Conservation (phyloP, 1,140 invertebrate species). For the Leptinotarsa defecta region DNA sequence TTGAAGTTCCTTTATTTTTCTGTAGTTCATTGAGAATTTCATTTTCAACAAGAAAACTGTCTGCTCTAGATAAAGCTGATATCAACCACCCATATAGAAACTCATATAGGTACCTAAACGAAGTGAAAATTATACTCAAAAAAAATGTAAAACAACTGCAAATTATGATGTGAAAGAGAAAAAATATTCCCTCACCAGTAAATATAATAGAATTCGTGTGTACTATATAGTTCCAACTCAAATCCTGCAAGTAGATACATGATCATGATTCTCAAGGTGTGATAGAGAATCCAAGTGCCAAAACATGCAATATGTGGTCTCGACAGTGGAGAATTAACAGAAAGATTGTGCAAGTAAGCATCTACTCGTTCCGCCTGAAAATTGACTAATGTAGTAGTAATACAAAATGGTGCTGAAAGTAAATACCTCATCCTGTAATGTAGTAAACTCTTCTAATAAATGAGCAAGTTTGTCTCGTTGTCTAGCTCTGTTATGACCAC, state of each 20-base stretch:
- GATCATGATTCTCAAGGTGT: conserved; percentile 94
- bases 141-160: background rate
- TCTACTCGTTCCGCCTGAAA: conserved; percentile 89
- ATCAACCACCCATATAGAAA: conserved; percentile 93
- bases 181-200: conserved; percentile 72
- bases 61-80: conserved; percentile 86
- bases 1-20: conserved; percentile 64
- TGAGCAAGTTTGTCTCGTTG: conserved; percentile 92
- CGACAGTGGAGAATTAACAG: conserved; percentile 69
- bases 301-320: conserved; percentile 84
- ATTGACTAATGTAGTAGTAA: conserved; percentile 14
- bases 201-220: conserved; percentile 96
- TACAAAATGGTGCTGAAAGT: too few species aligned
- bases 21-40: conserved; percentile 66
- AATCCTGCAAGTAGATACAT: conserved; percentile 93
- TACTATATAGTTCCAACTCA: conserved; percentile 92
- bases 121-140: conserved; percentile 4
- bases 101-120: conserved; percentile 86
- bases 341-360: conserved; percentile 75
- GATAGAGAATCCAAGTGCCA: conserved; percentile 94
- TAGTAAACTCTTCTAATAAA: conserved; percentile 86
- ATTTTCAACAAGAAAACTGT: conserved; percentile 80
- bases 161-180: conserved; percentile 5
- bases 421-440: conserved; percentile 88
- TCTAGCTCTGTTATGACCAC: conserved; percentile 91